Base-by-base conservation (phyloP, 2,797 vertebrate species). In the Lepus townsendii region DNA sequence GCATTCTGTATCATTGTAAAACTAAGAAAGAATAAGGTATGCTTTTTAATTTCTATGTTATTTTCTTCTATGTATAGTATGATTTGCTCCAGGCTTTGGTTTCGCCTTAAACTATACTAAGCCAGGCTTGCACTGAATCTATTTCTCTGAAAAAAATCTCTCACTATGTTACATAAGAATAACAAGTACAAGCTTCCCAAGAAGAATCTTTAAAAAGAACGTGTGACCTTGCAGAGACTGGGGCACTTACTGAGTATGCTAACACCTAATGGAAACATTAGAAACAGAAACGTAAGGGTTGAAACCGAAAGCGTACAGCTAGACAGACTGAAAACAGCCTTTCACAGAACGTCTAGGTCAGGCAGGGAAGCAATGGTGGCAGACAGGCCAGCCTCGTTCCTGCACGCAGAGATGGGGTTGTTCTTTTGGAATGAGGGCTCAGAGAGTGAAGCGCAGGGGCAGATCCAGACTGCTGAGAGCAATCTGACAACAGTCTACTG, bases 111-210 rank as follows among this genome's bases (percentile, higher is more conserved):
- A 30, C 38, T 71, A 87, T 16, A 50, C 13, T 72, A 82, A 95
- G 17, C 14, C 32, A 85, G 22, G 8, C 66, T 85, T 92, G 85
- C 60, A 88, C 4, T 38, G 38, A 90, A 57, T 79, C 87, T 88
- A 32, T 93, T 95, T 94, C 52, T 93, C 62, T 54, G 30, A 83
- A 94, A 95, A 57, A 91, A 62, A 50, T 87, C 5, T 95, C 26
- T 94, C 77, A 92, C 30, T 2, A 3, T 65, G 20, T 95, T 95
- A 95, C 62, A 73, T 96, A 96, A 95, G 38, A 91, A 73, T 95
- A 94, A 93, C 75, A 97, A 85, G 73, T 79, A 94, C 89, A 94
- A 72, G 4, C 3, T 35, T 78, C n/a, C 76, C 90, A 93, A 93
- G 47, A 83, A 94, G n/a, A 86, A 57, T 72, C 35, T 80, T 93